A percentile compares a stretch with the other conserved stretches of the same genome.
Evolutionary conservation across 2,113 vertebrate species (phyloP).

Genomic region (Chaetodon trifascialis): DNA sequence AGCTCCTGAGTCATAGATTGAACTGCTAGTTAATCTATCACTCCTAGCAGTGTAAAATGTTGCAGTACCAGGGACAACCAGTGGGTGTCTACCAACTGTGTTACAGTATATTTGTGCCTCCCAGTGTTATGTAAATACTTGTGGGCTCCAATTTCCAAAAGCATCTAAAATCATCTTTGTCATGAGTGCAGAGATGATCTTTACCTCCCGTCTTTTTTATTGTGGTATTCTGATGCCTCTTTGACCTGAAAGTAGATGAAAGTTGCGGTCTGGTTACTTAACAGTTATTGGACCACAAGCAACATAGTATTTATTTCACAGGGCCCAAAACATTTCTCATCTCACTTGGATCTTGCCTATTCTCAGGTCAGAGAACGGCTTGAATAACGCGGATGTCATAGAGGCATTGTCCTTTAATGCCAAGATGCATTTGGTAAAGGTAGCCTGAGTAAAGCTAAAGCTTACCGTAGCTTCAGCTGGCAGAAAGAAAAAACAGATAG

Average conservation of each 20-base stretch:
- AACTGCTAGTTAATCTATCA: constrained; percentile 51
- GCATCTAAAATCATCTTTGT: constrained; percentile 46
- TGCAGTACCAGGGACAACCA: constrained; percentile 54
- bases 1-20: constrained; percentile 52
- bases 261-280: background rate
- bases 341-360: background rate
- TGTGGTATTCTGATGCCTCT: constrained; percentile 35
- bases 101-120: constrained; percentile 33
- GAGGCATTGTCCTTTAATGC: constrained; percentile 14
- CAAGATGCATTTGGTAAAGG: constrained; percentile 47
- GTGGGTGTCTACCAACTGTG: constrained; percentile 54
- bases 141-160: constrained; percentile 45
- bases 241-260: constrained; percentile 38
- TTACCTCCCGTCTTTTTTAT: background rate
- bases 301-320: background rate
- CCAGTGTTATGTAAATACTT: constrained; percentile 33
- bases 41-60: constrained; percentile 34
- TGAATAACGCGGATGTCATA: constrained; percentile 18
- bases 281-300: background rate
- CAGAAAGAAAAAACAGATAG: constrained; percentile 75
- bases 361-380: constrained; percentile 26
- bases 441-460: constrained; percentile 1
- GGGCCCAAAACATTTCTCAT: background rate
- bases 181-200: constrained; percentile 8
- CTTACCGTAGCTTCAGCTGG: constrained; percentile 62